Conservation (phyloP, 2,797 vertebrate genomes). For the Artibeus lituratus region DNA sequence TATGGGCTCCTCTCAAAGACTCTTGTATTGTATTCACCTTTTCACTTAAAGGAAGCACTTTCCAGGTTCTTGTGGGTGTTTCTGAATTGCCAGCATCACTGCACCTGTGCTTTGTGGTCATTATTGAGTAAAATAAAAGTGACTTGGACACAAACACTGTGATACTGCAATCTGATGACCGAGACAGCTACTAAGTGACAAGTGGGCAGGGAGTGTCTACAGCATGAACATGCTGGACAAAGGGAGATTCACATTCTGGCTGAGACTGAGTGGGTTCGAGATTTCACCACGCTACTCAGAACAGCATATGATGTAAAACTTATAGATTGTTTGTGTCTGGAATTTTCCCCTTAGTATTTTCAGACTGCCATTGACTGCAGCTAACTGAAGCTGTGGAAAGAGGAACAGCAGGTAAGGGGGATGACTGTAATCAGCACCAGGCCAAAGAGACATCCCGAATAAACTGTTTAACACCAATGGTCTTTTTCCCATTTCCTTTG, state of each 20-base stretch:
- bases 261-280: background rate
- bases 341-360: background rate
- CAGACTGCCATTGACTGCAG: background rate
- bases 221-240: background rate
- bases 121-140: background rate
- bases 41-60: background rate
- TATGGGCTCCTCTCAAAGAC: background rate
- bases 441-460: background rate
- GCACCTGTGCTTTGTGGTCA: background rate
- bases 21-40: background rate
- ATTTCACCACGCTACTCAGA: background rate
- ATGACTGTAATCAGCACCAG: background rate
- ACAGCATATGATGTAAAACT: background rate
- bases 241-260: background rate
- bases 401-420: background rate
- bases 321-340: background rate
- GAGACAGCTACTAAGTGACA: background rate
- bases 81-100: background rate
- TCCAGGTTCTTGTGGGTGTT: background rate
- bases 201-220: background rate
- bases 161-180: background rate
- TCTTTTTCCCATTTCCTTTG: background rate
- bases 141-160: background rate
- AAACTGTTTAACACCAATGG: background rate
- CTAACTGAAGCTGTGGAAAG: background rate